These are phyloP conservation scores for Zaprionus taronus DNA, from an alignment of 1,140 invertebrate species.

Conservation along the genomic window DNA sequence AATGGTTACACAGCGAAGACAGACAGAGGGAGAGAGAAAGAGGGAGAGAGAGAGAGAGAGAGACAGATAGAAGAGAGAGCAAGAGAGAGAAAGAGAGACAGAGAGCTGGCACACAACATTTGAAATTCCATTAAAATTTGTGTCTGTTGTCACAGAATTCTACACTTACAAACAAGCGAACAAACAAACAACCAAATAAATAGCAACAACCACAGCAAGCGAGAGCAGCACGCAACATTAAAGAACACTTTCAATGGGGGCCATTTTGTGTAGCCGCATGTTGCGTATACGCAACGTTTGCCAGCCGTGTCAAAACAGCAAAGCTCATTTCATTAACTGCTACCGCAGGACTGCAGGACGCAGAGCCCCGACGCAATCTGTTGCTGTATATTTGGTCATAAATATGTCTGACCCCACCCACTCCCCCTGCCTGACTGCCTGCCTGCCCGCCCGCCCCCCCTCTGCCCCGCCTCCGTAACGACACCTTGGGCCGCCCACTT, in stretches of 20 bases:
- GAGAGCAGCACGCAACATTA: slow-evolving; percentile 26
- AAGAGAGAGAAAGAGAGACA: neutral
- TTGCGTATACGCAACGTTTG: slow-evolving; percentile 55
- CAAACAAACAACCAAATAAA: slow-evolving; percentile 4
- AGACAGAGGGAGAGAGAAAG: neutral
- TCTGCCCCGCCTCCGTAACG: slow-evolving; percentile 4
- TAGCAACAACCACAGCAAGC: slow-evolving; percentile 11
- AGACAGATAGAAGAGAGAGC: neutral
- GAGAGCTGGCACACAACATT: slow-evolving; percentile 41
- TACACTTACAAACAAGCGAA: slow-evolving; percentile 36
- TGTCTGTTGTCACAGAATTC: slow-evolving; percentile 61
- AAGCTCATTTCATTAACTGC: slow-evolving; percentile 79
- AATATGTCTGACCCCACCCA: slow-evolving; percentile 63
- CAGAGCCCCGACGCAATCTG: slow-evolving; percentile 60
- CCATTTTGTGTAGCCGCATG: slow-evolving; percentile 40
- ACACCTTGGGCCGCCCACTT: slow-evolving; percentile 54
- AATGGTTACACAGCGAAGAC: slow-evolving; percentile 46
- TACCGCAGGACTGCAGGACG: slow-evolving; percentile 46
- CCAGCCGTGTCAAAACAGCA: slow-evolving; percentile 56
- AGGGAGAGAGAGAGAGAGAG: neutral
- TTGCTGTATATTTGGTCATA: slow-evolving; percentile 71
- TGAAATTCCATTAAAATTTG: slow-evolving; percentile 81
- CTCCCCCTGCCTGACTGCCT: too few species aligned
- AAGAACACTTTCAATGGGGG: slow-evolving; percentile 55
- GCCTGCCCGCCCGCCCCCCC: too few species aligned